Conservation (phyloP, 2,888 invertebrate genomes). For the Pachydiplax longipennis region DNA sequence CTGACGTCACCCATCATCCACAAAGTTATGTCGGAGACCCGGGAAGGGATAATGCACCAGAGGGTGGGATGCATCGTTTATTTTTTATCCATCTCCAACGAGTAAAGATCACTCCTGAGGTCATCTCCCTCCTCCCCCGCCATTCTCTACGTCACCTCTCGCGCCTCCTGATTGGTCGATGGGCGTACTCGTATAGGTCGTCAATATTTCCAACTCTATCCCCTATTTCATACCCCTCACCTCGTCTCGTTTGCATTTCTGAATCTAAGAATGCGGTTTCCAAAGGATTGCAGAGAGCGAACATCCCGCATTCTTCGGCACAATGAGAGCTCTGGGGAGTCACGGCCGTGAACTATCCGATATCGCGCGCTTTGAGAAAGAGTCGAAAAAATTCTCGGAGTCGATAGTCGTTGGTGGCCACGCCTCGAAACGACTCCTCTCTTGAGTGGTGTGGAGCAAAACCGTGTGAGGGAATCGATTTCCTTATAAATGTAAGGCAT, state of each 20-base stretch:
- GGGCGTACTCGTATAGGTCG: slow-evolving; percentile 20
- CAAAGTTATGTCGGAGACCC: neutral
- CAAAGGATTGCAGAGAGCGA: neutral
- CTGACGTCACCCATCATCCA: neutral
- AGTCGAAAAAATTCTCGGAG: neutral
- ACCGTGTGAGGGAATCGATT: neutral
- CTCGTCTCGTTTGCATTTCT: neutral
- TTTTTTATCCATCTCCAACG: neutral
- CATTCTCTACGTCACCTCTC: slow-evolving; percentile 7
- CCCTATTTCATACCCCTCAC: neutral
- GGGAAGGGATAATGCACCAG: neutral
- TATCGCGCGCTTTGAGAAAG: neutral
- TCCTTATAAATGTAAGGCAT: neutral
- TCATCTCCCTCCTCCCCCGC: neutral
- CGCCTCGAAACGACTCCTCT: neutral
- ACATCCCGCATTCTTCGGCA: neutral
- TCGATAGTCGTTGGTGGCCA: neutral
- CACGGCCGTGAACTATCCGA: neutral
- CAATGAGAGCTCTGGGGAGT: neutral
- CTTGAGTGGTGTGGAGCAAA: neutral
- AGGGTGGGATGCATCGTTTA: neutral
- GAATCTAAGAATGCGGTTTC: neutral
- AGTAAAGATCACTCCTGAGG: neutral
- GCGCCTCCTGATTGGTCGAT: slow-evolving; percentile 29
- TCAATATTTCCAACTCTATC: slow-evolving; percentile 21